Base-by-base conservation (phyloP, 2,113 vertebrate genomes). In the Neopipo cinnamomea region DNA sequence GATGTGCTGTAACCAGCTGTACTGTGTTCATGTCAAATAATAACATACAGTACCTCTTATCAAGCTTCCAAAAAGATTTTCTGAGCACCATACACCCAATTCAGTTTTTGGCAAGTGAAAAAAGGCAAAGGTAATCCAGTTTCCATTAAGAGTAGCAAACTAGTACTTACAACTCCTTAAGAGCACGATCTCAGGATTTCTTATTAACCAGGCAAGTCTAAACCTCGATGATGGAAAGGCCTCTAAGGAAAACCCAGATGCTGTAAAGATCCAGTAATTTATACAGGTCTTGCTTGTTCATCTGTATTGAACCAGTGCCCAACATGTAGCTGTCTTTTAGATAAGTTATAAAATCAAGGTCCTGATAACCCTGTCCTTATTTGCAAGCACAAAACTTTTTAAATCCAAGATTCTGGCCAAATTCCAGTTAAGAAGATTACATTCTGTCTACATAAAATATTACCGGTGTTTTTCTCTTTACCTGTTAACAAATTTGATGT, bases 401-500 rank as follows among this genome's bases (percentile, higher is more conserved):
- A 92, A 93, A 78, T 82, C 33, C 55, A 85, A 59, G 14, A 75
- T 85, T 37, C 65, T 65, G 31, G 44, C 11, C 7, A 14, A 65
- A 49, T 82, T 89, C 47, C 39, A 71, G 49, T 66, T 83, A 63
- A 75, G 41, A 93, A 74, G 37, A 74, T 74, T 58, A 79, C 20
- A 41, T 77, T 71, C 73, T 76, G 31, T 68, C 83, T 88, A 11
- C 42, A 83, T 78, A 75, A 93, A 66, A 67, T 77, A 73, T 11
- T 52, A n/a, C 25, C 3, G 2, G 27, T 91, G 50, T 56, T 93
- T 94, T 83, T 87, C 67, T 58, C 44, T 63, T 85, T 79, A 87
- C 88, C 73, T 95, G 31, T 77, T 92, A 89, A 81, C 47, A 92
- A 78, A 89, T 85, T 74, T 91, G 84, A 89, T 82, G 77, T 56